A percentile compares a stretch with the other conserved stretches of the same genome.
Evolutionary conservation across 2,113 vertebrate genomes (phyloP).

Genomic region (Australoheros scitulus): DNA sequence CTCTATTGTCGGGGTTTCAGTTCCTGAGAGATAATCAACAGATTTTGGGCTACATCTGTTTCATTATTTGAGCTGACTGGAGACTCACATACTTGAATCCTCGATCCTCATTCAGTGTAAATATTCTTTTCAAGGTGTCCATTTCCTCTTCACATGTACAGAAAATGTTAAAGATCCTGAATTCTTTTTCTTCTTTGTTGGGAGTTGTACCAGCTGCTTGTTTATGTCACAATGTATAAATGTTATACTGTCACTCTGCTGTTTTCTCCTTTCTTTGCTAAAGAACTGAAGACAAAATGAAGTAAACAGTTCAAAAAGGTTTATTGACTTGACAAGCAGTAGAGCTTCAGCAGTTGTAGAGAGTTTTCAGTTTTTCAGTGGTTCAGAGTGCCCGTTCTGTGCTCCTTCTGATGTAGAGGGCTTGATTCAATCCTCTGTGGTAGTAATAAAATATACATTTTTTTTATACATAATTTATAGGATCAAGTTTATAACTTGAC

Average conservation of each 20-base stretch:
- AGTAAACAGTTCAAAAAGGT: slow-evolving; percentile 52
- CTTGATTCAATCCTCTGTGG: slow-evolving; percentile 48
- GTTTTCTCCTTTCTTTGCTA: not conserved
- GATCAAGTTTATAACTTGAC: not conserved
- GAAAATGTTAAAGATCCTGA: not conserved
- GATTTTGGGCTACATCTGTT: not conserved
- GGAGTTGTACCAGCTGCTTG: not conserved
- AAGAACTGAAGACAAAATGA: not conserved
- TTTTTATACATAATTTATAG: slow-evolving; percentile 47
- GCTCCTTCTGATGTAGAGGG: slow-evolving; percentile 12
- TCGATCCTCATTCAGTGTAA: slow-evolving; percentile 23
- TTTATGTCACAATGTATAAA: slow-evolving; percentile 7
- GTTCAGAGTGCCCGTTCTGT: slow-evolving; percentile 55
- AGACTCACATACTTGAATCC: not conserved
- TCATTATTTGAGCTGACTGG: not conserved
- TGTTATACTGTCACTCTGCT: not conserved
- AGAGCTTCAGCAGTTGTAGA: slow-evolving; percentile 72
- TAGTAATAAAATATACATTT: slow-evolving; percentile 69
- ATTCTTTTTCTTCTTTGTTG: not conserved
- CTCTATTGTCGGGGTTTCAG: not conserved
- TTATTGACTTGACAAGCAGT: slow-evolving; percentile 80
- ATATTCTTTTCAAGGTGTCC: slow-evolving; percentile 32
- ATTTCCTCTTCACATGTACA: slow-evolving; percentile 8
- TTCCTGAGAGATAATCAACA: not conserved
- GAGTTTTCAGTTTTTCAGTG: slow-evolving; percentile 52